These are phyloP conservation scores for Nibea coibor DNA, from an alignment of 2,113 vertebrate genomes.

Conservation along the genomic window DNA sequence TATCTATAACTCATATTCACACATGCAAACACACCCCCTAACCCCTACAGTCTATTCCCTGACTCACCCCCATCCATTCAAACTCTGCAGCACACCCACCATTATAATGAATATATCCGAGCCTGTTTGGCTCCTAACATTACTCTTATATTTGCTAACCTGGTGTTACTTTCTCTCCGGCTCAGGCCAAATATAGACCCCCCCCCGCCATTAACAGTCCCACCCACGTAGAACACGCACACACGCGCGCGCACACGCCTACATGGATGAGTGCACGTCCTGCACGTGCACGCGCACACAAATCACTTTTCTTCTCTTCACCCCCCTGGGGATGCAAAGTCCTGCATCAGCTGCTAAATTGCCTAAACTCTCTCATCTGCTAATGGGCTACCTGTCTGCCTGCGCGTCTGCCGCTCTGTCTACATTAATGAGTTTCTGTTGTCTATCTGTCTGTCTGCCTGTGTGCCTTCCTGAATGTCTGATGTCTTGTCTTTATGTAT, in stretches of 20 bases:
- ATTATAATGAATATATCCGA: not conserved
- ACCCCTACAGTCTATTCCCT: not conserved
- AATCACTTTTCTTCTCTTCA: conserved; percentile 29
- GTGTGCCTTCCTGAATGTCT: conserved; percentile 61
- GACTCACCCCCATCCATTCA: conserved; percentile 13
- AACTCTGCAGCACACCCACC: not conserved
- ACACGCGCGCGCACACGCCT: conserved; percentile 14
- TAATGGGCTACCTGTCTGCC: conserved; percentile 73
- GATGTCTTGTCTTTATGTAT: conserved; percentile 45
- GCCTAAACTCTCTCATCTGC: conserved; percentile 70
- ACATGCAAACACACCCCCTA: conserved; percentile 14
- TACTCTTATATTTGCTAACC: conserved; percentile 36
- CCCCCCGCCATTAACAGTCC: conserved; percentile 41
- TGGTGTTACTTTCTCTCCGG: conserved; percentile 10
- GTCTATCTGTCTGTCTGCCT: conserved; percentile 51
- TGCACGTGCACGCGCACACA: conserved; percentile 8
- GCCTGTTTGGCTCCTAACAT: not conserved
- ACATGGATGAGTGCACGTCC: conserved; percentile 22
- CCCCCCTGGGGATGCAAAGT: conserved; percentile 52
- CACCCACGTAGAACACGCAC: conserved; percentile 46
- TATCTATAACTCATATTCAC: conserved; percentile 62
- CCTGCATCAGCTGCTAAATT: conserved; percentile 76
- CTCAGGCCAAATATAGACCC: conserved; percentile 39
- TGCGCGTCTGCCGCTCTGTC: conserved; percentile 56
- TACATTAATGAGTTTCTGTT: conserved; percentile 62